A percentile compares a stretch with the other conserved stretches of the same genome.
These are phyloP conservation scores for Cromileptes altivelis DNA, from an alignment of 2,113 vertebrate species.

Conservation along the genomic window DNA sequence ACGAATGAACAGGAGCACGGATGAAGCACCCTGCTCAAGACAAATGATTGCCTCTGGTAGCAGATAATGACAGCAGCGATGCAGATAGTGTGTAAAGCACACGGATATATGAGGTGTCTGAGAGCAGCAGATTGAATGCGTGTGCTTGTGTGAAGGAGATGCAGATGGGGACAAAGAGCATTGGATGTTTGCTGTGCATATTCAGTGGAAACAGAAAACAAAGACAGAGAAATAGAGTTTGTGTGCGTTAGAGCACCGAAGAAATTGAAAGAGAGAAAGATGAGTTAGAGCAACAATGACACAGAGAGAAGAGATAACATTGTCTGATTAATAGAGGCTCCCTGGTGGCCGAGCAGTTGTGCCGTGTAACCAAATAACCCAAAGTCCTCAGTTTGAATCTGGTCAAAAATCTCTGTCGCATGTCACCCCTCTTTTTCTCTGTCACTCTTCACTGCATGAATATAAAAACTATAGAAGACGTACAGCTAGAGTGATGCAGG, in stretches of 20 bases:
- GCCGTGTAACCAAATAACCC: neutral
- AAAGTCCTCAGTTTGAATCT: neutral
- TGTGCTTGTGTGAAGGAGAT: neutral
- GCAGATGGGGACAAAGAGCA: neutral
- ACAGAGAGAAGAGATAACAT: neutral
- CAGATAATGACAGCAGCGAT: conserved; percentile 49
- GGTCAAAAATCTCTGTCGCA: neutral
- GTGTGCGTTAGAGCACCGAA: neutral
- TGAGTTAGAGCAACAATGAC: neutral
- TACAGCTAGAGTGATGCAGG: neutral
- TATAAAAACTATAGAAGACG: neutral
- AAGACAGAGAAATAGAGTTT: neutral
- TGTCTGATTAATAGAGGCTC: conserved; percentile 14
- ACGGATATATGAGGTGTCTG: neutral
- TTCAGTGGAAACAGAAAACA: conserved; percentile 2
- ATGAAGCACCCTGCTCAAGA: conserved; percentile 36
- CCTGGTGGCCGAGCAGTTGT: neutral
- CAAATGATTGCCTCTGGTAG: conserved; percentile 44
- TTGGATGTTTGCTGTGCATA: conserved; percentile 1
- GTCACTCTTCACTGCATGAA: neutral
- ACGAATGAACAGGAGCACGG: conserved; percentile 16
- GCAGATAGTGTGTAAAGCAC: conserved; percentile 28
- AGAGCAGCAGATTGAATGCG: conserved; percentile 7
- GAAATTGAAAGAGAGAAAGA: neutral
- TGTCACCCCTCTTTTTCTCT: neutral